Percentiles rank a stretch among this genome's conserved stretches.
These are phyloP conservation scores for Crenichthys baileyi DNA, from an alignment of 2,797 vertebrate genomes.

Conservation along the genomic window DNA sequence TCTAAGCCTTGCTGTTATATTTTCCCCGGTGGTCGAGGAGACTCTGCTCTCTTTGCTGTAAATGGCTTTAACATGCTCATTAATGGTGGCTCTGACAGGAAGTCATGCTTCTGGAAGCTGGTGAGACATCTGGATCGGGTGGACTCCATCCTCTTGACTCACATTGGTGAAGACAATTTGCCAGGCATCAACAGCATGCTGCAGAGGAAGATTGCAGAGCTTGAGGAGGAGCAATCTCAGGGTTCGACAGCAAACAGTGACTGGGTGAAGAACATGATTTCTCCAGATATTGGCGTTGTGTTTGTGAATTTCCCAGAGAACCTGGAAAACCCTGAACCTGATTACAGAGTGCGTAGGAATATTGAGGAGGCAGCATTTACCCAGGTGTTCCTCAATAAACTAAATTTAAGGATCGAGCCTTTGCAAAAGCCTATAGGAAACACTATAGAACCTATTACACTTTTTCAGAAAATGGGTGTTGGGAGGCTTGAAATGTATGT, in stretches of 20 bases:
- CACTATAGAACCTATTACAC: slow-evolving; percentile 89
- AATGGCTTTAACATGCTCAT: slow-evolving; percentile 99
- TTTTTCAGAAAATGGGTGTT: slow-evolving; percentile 99
- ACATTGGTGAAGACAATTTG: slow-evolving; percentile 94
- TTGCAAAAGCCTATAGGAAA: slow-evolving; percentile 89
- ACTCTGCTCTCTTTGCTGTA: slow-evolving; percentile 95
- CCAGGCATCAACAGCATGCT: slow-evolving; percentile 98
- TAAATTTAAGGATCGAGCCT: slow-evolving; percentile 92
- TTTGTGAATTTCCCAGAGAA: slow-evolving; percentile 96
- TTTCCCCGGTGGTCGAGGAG: slow-evolving; percentile 93
- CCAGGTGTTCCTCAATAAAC: slow-evolving; percentile 90
- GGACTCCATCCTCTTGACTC: slow-evolving; percentile 96
- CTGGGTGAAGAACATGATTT: slow-evolving; percentile 98
- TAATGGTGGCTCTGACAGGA: slow-evolving; percentile 95
- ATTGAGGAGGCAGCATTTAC: slow-evolving; percentile 91
- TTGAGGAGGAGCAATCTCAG: slow-evolving; percentile 96
- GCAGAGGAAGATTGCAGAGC: slow-evolving; percentile 91
- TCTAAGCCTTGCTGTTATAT: slow-evolving; percentile 99
- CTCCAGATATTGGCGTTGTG: slow-evolving; percentile 94
- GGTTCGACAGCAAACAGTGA: slow-evolving; percentile 94
- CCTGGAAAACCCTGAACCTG: slow-evolving; percentile 86
- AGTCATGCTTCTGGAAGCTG: slow-evolving; percentile 98
- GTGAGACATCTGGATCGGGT: slow-evolving; percentile 95
- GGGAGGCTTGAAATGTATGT: slow-evolving; percentile 98
- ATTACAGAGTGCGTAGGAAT: slow-evolving; percentile 86